phyloP scores from a whole-genome alignment of 1,140 invertebrate genomes.

The Drosophila elegans region DNA sequence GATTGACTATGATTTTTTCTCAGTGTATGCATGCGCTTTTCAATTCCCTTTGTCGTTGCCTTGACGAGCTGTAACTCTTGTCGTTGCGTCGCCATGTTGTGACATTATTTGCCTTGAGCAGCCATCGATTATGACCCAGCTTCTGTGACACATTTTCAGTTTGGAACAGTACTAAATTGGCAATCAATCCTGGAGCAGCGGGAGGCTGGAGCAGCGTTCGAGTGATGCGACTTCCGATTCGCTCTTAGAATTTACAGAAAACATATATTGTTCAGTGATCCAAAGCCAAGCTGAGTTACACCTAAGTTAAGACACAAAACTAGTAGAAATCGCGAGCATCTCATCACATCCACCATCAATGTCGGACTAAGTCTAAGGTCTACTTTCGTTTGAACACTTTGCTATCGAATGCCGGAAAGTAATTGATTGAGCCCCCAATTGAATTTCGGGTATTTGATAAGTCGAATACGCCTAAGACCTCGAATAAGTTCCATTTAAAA shows the following conservation, averaged over 20 bases:
- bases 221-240: conserved; percentile 32
- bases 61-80: conserved; percentile 18
- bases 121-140: conserved; percentile 40
- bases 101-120: conserved; percentile 25
- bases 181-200: conserved; percentile 32
- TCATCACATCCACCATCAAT: not conserved
- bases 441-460: conserved; percentile 72
- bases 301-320: conserved; percentile 43
- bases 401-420: conserved; percentile 70
- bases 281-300: conserved; percentile 73
- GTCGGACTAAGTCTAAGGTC: conserved; percentile 21
- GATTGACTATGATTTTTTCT: conserved; percentile 7
- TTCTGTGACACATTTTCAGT: conserved; percentile 65
- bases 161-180: conserved; percentile 71
- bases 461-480: conserved; percentile 21
- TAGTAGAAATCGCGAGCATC: conserved; percentile 18
- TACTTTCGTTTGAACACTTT: conserved; percentile 16
- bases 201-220: conserved; percentile 20
- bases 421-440: conserved; percentile 81
- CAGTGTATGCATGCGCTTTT: conserved; percentile 40
- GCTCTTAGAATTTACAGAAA: conserved; percentile 42
- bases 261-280: conserved; percentile 65
- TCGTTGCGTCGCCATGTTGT: conserved; percentile 46
- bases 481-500: conserved; percentile 25
- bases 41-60: conserved; percentile 19